Percentiles rank a stretch among this genome's conserved stretches.
phyloP scores from a whole-genome alignment of 2,888 invertebrate genomes.

The Allolobophora icterica region DNA sequence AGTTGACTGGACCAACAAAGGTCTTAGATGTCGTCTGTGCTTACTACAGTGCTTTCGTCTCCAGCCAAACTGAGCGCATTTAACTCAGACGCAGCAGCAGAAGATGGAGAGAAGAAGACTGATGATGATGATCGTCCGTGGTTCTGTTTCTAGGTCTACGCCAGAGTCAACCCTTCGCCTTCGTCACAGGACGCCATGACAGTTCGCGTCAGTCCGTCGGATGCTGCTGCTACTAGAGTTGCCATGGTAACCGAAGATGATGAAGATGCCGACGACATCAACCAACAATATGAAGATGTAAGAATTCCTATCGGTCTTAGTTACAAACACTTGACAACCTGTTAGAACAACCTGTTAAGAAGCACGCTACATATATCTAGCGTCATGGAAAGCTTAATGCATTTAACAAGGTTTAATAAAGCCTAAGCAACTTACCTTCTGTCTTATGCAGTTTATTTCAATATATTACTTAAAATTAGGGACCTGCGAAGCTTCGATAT shows the following conservation, averaged over 20 bases:
- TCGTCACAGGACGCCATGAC: background rate
- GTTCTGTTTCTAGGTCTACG: background rate
- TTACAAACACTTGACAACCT: too few species aligned
- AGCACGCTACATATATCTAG: background rate
- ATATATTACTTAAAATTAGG: too few species aligned
- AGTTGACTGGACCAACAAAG: too few species aligned
- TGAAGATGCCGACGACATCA: background rate
- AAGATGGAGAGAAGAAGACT: background rate
- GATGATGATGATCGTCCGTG: too few species aligned
- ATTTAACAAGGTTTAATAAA: too few species aligned
- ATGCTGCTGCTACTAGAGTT: background rate
- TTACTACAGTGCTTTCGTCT: background rate
- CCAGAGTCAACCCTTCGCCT: background rate
- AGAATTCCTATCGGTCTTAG: background rate
- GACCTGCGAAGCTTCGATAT: too few species aligned
- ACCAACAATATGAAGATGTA: background rate
- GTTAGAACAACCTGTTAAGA: background rate
- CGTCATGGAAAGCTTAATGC: background rate
- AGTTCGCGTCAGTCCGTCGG: background rate
- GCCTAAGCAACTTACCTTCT: too few species aligned
- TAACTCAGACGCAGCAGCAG: background rate
- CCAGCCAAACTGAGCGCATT: too few species aligned
- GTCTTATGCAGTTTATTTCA: too few species aligned
- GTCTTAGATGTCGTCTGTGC: too few species aligned
- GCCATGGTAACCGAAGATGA: background rate